phyloP scores from a whole-genome alignment of 1,140 invertebrate species.

The Caenorhabditis latens region DNA sequence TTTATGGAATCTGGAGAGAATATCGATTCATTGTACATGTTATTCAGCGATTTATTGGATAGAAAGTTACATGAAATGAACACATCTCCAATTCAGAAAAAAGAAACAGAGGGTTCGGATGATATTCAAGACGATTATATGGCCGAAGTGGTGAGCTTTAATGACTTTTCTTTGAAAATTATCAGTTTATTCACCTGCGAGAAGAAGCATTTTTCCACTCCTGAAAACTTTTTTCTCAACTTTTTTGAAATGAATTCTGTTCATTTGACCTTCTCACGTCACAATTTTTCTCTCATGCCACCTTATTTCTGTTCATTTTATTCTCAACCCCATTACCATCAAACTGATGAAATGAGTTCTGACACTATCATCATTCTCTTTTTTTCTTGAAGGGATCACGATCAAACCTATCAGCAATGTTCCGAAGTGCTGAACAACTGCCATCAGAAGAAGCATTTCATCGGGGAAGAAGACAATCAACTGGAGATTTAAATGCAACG shows the following conservation, averaged over 20 bases:
- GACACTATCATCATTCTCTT: neutral
- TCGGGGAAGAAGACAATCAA: slow-evolving; percentile 30
- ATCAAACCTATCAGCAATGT: slow-evolving; percentile 44
- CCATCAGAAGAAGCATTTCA: slow-evolving; percentile 36
- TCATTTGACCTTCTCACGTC: too few relatives aligned
- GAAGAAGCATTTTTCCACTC: neutral
- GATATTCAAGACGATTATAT: slow-evolving; percentile 65
- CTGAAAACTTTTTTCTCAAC: neutral
- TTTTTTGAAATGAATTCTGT: neutral
- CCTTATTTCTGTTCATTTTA: neutral
- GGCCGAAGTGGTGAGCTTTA: slow-evolving; percentile 42
- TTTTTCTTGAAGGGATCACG: slow-evolving; percentile 39
- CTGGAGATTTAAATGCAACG: slow-evolving; percentile 31
- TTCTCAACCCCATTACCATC: slow-evolving; percentile 44
- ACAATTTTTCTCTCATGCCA: too few relatives aligned
- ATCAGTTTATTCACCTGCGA: too few relatives aligned
- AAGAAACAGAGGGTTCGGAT: slow-evolving; percentile 41
- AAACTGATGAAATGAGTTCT: slow-evolving; percentile 11
- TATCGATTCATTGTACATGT: slow-evolving; percentile 58
- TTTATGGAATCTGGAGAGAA: slow-evolving; percentile 59
- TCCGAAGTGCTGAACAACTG: slow-evolving; percentile 37
- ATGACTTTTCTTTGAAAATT: neutral
- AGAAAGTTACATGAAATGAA: slow-evolving; percentile 62
- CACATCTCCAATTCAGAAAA: neutral
- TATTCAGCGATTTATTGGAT: slow-evolving; percentile 64